These are phyloP conservation scores for Apotomis turbidana DNA, from an alignment of 2,888 invertebrate genomes.

Conservation along the genomic window DNA sequence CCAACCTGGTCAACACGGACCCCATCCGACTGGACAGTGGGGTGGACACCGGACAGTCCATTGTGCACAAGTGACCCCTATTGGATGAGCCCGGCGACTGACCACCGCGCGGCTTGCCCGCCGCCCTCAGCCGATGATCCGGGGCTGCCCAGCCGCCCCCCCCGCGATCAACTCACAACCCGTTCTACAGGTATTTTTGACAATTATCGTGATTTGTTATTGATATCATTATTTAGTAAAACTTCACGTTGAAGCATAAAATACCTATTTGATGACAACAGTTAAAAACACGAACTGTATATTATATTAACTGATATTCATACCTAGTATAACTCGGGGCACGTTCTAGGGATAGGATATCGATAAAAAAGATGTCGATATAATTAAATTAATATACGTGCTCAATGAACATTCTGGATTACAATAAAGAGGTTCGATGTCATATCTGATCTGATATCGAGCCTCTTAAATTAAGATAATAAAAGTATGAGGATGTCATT, in stretches of 20 bases:
- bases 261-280: conserved; percentile 7
- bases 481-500: too few relatives aligned
- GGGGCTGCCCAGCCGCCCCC: conserved; percentile 74
- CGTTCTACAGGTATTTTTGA: conserved; percentile 75
- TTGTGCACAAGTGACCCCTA: conserved; percentile 77
- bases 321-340: too few relatives aligned
- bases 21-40: conserved; percentile 54
- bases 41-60: conserved; percentile 66
- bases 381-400: too few relatives aligned
- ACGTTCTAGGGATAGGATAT: too few relatives aligned
- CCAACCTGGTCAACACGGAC: conserved; percentile 61
- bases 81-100: conserved; percentile 66
- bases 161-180: conserved; percentile 68
- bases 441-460: too few relatives aligned
- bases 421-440: too few relatives aligned
- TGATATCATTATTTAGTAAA: conserved; percentile 13
- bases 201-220: conserved; percentile 56
- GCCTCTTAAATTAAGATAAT: too few relatives aligned
- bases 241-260: conserved; percentile 7
- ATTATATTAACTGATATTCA: conserved; percentile 23
- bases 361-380: too few relatives aligned
- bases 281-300: too few relatives aligned
- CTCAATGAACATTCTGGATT: too few relatives aligned
- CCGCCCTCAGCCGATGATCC: conserved; percentile 72
- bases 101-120: conserved; percentile 74